phyloP scores from a whole-genome alignment of 2,888 invertebrate genomes.

The Melieria picta region DNA sequence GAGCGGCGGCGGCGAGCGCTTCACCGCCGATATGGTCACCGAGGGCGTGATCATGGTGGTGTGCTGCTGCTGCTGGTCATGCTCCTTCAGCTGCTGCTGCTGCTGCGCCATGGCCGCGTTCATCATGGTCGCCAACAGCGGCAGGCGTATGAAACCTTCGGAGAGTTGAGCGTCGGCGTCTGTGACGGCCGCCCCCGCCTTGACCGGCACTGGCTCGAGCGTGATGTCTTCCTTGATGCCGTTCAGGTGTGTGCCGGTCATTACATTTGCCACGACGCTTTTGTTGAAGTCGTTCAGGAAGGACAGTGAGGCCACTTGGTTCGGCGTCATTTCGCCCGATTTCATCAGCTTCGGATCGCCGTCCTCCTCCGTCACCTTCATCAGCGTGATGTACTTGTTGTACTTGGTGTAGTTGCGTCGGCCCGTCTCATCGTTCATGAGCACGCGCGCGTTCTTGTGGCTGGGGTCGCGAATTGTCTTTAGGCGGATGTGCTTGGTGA shows the following conservation, averaged over 20 bases:
- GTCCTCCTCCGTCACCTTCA: constrained; percentile 70
- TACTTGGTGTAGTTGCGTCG: constrained; percentile 92
- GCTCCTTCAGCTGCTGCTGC: constrained; percentile 51
- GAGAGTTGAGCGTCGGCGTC: constrained; percentile 49
- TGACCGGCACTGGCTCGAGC: constrained; percentile 53
- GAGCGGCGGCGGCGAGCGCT: constrained; percentile 67
- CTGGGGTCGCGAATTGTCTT: constrained; percentile 86
- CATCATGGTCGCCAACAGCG: constrained; percentile 59
- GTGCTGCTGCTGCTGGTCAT: constrained; percentile 51
- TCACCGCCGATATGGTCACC: constrained; percentile 61
- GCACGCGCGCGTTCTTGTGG: constrained; percentile 82
- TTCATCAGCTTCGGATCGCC: constrained; percentile 66
- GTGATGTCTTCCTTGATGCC: constrained; percentile 58
- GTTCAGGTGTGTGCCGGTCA: constrained; percentile 43
- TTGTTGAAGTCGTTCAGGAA: constrained; percentile 68
- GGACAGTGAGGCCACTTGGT: constrained; percentile 69
- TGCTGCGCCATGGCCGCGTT: constrained; percentile 60
- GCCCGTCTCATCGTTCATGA: constrained; percentile 92
- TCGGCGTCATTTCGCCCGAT: constrained; percentile 66
- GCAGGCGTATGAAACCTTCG: constrained; percentile 52
- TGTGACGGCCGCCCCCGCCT: constrained; percentile 36
- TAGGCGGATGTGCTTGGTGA: constrained; percentile 92
- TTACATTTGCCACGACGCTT: constrained; percentile 53
- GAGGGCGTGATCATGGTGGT: constrained; percentile 58
- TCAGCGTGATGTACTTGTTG: constrained; percentile 84